These are phyloP conservation scores for Porites lutea DNA, from an alignment of 64 coral and sea anemone species.

Conservation along the genomic window DNA sequence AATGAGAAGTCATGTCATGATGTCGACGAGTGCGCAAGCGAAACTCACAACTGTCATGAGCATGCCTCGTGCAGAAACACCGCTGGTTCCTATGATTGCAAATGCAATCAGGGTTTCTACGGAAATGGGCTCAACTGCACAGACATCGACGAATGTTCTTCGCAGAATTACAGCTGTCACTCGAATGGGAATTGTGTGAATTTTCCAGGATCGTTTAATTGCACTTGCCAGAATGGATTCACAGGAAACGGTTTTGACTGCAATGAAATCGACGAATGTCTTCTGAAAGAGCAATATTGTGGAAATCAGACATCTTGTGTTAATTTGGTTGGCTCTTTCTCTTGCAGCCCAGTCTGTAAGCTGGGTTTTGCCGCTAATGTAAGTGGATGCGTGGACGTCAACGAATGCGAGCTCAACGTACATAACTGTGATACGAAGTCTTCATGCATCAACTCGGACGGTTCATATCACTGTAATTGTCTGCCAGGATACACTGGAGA, in stretches of 20 bases:
- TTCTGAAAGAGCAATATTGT: background rate
- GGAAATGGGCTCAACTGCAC: constrained; percentile 9
- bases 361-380: constrained; percentile 42
- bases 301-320: background rate
- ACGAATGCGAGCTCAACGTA: constrained; percentile 26
- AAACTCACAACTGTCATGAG: background rate
- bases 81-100: constrained; percentile 44
- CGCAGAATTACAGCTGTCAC: constrained; percentile 3
- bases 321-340: constrained; percentile 7
- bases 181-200: constrained; percentile 36
- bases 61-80: constrained; percentile 29
- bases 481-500: constrained; percentile 21
- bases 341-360: constrained; percentile 36
- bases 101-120: constrained; percentile 26
- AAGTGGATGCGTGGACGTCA: constrained; percentile 28
- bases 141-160: constrained; percentile 19
- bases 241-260: constrained; percentile 34
- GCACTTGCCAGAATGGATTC: constrained; percentile 40
- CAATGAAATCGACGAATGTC: constrained; percentile 52
- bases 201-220: background rate
- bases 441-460: constrained; percentile 20
- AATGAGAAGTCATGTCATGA: constrained; percentile 19
- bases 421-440: constrained; percentile 34
- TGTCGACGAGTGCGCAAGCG: constrained; percentile 23
- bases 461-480: constrained; percentile 48